These are phyloP conservation scores for Archegozetes longisetosus DNA, from an alignment of 1,140 invertebrate genomes.

Conservation along the genomic window DNA sequence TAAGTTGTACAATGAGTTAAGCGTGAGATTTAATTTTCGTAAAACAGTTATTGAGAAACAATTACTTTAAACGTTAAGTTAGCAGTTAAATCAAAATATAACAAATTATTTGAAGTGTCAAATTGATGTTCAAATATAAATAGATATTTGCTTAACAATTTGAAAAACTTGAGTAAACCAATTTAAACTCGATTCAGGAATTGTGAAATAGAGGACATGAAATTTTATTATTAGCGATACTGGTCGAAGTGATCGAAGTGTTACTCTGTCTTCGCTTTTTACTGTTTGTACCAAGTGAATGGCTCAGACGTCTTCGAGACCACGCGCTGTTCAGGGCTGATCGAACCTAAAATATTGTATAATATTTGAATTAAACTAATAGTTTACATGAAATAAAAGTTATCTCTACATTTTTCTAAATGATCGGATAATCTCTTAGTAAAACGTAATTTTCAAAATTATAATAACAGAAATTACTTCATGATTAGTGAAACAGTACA, in stretches of 20 bases:
- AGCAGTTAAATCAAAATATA: too few species aligned
- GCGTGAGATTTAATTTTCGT: too few species aligned
- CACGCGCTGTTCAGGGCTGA: slow-evolving; percentile 4
- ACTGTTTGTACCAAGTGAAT: background rate
- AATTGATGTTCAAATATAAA: too few species aligned
- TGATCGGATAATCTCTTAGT: background rate
- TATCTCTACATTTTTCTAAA: background rate
- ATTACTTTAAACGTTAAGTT: too few species aligned
- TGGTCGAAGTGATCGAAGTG: background rate
- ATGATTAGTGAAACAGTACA: slow-evolving; percentile 38
- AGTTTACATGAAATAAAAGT: background rate
- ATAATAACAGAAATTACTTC: slow-evolving; percentile 26
- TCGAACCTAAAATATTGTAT: background rate
- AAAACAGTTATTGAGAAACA: too few species aligned
- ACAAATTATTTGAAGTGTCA: too few species aligned
- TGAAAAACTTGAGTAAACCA: too few species aligned
- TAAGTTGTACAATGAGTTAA: too few species aligned
- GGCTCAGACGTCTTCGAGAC: slow-evolving; percentile 7
- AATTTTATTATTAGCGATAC: background rate
- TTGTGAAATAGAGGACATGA: background rate
- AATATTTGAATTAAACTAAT: background rate
- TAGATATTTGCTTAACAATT: too few species aligned
- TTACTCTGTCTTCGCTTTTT: background rate
- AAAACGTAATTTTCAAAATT: background rate
- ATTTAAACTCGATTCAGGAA: too few species aligned